Evolutionary conservation across 2,797 vertebrate genomes (phyloP).

Genomic region (Ptychadena robeensis): DNA sequence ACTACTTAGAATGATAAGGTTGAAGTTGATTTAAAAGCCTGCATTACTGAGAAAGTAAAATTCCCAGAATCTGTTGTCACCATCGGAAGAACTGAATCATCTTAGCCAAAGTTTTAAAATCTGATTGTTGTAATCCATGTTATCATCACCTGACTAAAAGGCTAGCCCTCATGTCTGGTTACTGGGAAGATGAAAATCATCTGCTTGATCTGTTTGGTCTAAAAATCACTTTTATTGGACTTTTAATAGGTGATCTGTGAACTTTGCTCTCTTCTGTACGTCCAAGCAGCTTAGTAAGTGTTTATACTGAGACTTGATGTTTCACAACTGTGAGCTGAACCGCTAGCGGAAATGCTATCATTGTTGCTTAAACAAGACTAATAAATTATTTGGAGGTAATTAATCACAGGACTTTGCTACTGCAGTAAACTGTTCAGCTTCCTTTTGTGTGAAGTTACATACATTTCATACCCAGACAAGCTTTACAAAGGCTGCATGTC

Average conservation of each 20-base stretch:
- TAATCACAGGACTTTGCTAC: slow-evolving; percentile 50
- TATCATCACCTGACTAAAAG: slow-evolving; percentile 63
- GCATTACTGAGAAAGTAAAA: slow-evolving; percentile 54
- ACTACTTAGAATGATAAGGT: slow-evolving; percentile 36
- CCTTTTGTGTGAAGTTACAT: slow-evolving; percentile 29
- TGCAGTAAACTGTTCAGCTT: slow-evolving; percentile 31
- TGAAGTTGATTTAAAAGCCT: slow-evolving; percentile 52
- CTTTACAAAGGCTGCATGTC: slow-evolving; percentile 8
- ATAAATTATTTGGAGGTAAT: slow-evolving; percentile 64
- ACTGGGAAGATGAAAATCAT: slow-evolving; percentile 68
- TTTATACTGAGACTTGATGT: slow-evolving; percentile 63
- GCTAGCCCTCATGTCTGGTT: slow-evolving; percentile 61
- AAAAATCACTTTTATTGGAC: slow-evolving; percentile 68
- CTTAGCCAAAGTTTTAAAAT: slow-evolving; percentile 52
- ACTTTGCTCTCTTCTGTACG: slow-evolving; percentile 66
- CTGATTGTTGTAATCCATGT: slow-evolving; percentile 66
- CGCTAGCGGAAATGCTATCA: slow-evolving; percentile 64
- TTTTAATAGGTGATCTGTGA: slow-evolving; percentile 65
- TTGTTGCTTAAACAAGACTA: slow-evolving; percentile 61
- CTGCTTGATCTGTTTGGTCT: slow-evolving; percentile 66
- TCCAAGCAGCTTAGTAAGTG: slow-evolving; percentile 63
- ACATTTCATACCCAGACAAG: neutral
- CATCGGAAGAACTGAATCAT: slow-evolving; percentile 61
- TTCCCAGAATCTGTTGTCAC: slow-evolving; percentile 58
- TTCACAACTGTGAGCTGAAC: slow-evolving; percentile 48